These are phyloP conservation scores for Acrobasis suavella DNA, from an alignment of 2,888 invertebrate genomes.

Conservation along the genomic window DNA sequence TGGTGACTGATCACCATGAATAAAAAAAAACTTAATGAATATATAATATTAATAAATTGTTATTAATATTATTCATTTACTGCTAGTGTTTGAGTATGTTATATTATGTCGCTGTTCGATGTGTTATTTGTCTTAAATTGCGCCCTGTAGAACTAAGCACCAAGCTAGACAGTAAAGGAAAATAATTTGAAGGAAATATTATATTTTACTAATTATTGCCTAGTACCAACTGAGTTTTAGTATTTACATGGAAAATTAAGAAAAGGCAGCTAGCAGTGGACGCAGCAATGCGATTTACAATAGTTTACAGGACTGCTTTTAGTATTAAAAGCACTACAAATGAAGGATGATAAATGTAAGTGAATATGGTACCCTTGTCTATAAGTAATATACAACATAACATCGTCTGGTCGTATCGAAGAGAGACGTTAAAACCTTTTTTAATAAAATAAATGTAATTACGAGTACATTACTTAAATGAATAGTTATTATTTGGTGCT, in stretches of 20 bases:
- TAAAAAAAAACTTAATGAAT: too few relatives aligned
- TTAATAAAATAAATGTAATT: too few relatives aligned
- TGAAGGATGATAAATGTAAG: constrained; percentile 8
- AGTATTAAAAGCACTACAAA: constrained; percentile 6
- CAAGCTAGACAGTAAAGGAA: constrained; percentile 41
- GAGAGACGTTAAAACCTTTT: too few relatives aligned
- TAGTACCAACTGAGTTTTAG: constrained; percentile 10
- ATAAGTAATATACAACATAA: neutral
- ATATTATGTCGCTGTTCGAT: neutral
- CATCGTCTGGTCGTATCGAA: too few relatives aligned
- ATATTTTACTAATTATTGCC: constrained; percentile 8
- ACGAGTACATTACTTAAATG: too few relatives aligned
- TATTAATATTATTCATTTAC: too few relatives aligned
- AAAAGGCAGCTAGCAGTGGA: constrained; percentile 23
- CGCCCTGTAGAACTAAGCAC: constrained; percentile 45
- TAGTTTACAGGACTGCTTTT: neutral
- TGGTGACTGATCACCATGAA: neutral
- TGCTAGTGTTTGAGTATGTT: neutral
- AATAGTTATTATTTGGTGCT: too few relatives aligned
- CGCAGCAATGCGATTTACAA: constrained; percentile 5
- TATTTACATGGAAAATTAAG: constrained; percentile 21
- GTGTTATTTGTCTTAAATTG: constrained; percentile 1
- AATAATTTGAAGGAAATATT: constrained; percentile 33
- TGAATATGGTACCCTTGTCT: constrained; percentile 1
- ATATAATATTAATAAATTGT: too few relatives aligned